phyloP scores from a whole-genome alignment of 2,113 vertebrate species.

The Oreochromis spilurus region DNA sequence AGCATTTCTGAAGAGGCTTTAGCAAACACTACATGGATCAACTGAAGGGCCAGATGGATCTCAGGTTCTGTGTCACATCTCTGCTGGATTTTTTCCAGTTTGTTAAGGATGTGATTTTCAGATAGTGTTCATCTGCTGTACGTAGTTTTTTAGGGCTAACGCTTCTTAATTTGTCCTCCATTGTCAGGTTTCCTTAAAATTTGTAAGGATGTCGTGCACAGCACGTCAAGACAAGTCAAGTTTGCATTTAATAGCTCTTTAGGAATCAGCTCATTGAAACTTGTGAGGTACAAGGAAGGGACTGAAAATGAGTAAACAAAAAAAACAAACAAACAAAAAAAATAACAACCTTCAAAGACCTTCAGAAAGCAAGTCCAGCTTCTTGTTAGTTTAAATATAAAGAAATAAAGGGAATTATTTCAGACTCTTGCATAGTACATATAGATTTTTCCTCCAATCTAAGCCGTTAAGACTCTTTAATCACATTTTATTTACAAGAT shows the following conservation, averaged over 20 bases:
- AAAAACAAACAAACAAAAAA: neutral
- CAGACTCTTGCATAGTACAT: neutral
- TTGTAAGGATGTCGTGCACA: neutral
- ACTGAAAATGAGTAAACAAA: neutral
- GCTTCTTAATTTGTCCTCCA: accelerated
- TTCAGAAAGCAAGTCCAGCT: neutral
- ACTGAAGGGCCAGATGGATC: neutral
- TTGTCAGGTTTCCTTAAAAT: accelerated
- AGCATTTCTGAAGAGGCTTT: accelerated
- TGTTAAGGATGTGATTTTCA: neutral
- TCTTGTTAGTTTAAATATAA: neutral
- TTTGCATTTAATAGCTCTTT: neutral
- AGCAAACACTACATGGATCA: neutral
- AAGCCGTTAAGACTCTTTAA: accelerated
- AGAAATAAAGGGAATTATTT: neutral
- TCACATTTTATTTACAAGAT: neutral
- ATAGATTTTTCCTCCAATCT: neutral
- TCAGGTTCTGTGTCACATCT: neutral
- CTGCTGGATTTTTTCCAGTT: neutral
- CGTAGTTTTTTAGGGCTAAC: neutral
- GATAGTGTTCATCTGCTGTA: neutral
- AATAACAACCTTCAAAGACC: neutral
- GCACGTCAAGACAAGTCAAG: neutral
- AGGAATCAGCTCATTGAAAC: neutral
- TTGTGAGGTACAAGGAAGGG: neutral